Percentiles rank a stretch among this genome's conserved stretches.
Evolutionary conservation across 2,113 vertebrate genomes (phyloP).

Genomic region (Strix aluco): DNA sequence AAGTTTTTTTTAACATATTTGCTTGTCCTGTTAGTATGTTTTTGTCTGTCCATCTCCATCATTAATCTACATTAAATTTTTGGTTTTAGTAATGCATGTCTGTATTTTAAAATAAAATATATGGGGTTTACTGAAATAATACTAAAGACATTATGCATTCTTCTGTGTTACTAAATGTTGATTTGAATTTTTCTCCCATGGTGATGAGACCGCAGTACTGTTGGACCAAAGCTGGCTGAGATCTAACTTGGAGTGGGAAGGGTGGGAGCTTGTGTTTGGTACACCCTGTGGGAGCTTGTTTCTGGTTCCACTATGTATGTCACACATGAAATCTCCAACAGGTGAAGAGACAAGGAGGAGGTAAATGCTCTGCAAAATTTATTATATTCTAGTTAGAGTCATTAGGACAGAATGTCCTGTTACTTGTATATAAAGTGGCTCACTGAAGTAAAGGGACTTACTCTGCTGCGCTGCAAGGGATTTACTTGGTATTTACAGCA

Average conservation of each 20-base stretch:
- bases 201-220: accelerated
- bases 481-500: background rate
- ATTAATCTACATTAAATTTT: background rate
- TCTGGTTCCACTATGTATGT: background rate
- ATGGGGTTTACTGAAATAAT: background rate
- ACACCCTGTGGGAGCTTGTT: background rate
- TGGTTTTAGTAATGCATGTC: background rate
- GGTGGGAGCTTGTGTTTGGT: background rate
- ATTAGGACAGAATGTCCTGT: background rate
- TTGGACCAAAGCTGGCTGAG: background rate
- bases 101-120: background rate
- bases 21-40: background rate
- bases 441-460: background rate
- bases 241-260: accelerated
- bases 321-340: background rate
- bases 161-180: background rate
- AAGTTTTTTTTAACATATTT: background rate
- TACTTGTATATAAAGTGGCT: background rate
- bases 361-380: background rate
- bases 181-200: background rate
- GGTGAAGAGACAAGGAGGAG: background rate
- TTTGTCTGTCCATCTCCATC: background rate
- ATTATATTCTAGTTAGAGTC: background rate
- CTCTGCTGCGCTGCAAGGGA: background rate
- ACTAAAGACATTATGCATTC: background rate